Conservation (phyloP, 1,140 invertebrate species). For the Aphelenchoides avenae region DNA sequence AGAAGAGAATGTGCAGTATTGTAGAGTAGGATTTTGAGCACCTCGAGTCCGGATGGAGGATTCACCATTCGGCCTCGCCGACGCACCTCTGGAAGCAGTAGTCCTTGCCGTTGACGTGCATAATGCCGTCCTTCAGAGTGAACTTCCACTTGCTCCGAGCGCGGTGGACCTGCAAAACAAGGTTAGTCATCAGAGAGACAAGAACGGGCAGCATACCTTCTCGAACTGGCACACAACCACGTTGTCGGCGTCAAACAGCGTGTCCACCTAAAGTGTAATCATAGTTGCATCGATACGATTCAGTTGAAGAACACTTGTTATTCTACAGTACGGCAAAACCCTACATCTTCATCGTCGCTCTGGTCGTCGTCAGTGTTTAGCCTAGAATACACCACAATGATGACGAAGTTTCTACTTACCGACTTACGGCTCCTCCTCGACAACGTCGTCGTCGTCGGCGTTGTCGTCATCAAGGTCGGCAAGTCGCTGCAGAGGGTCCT, state of each 20-base stretch:
- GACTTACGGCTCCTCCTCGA: too few relatives aligned
- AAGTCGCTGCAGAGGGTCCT: conserved; percentile 4
- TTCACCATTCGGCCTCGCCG: conserved; percentile 88
- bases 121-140: conserved; percentile 97
- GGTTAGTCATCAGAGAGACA: background rate
- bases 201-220: conserved; percentile 81
- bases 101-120: conserved; percentile 96
- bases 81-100: conserved; percentile 97
- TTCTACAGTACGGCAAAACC: too few relatives aligned
- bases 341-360: conserved; percentile 93
- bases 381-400: conserved; percentile 59
- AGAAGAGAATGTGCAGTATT: background rate
- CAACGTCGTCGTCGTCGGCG: conserved; percentile 16
- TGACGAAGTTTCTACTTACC: conserved; percentile 7
- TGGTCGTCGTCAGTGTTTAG: conserved; percentile 87
- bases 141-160: conserved; percentile 60
- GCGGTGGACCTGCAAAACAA: conserved; percentile 21
- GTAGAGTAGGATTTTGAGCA: too few relatives aligned
- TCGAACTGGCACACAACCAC: conserved; percentile 99
- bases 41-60: too few relatives aligned
- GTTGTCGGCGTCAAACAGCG: conserved; percentile 94
- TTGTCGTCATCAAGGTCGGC: conserved; percentile 13
- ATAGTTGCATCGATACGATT: too few relatives aligned
- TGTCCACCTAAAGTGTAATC: too few relatives aligned
- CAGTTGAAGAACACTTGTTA: too few relatives aligned